Conservation (phyloP, 2,888 invertebrate species). For the Anthrax anthrax region DNA sequence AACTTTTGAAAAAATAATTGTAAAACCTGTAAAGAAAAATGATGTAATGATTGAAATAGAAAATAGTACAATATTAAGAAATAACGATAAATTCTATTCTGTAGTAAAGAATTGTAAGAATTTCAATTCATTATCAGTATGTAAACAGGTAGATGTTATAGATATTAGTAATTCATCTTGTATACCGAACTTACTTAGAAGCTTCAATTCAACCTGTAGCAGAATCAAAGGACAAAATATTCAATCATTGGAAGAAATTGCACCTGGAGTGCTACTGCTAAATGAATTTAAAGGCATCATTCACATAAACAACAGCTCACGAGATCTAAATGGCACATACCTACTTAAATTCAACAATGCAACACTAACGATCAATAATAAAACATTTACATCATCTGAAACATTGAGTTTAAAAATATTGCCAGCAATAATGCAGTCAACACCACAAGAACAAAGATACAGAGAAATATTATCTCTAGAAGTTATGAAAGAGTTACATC, state of each 20-base stretch:
- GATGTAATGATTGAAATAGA: constrained; percentile 6
- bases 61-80: constrained; percentile 6
- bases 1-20: constrained; percentile 8
- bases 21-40: constrained; percentile 9
- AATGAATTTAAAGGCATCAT: constrained; percentile 8
- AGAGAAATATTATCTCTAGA: constrained; percentile 10
- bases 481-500: constrained; percentile 9
- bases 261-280: constrained; percentile 8
- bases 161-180: constrained; percentile 9
- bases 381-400: constrained; percentile 5
- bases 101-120: constrained; percentile 8
- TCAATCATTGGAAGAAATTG: constrained; percentile 9
- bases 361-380: constrained; percentile 9
- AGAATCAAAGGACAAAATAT: constrained; percentile 1
- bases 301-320: not conserved
- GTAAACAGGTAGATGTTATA: constrained; percentile 7
- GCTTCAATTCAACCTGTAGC: constrained; percentile 8
- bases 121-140: constrained; percentile 9
- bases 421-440: constrained; percentile 10
- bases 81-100: no score
- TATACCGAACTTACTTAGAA: constrained; percentile 12
- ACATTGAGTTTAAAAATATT: constrained; percentile 6
- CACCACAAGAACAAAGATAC: not conserved
- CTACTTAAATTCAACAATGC: constrained; percentile 4
- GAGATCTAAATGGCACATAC: constrained; percentile 2